Conservation (phyloP, 2,113 vertebrate species). For the Pachypanchax playfairii region DNA sequence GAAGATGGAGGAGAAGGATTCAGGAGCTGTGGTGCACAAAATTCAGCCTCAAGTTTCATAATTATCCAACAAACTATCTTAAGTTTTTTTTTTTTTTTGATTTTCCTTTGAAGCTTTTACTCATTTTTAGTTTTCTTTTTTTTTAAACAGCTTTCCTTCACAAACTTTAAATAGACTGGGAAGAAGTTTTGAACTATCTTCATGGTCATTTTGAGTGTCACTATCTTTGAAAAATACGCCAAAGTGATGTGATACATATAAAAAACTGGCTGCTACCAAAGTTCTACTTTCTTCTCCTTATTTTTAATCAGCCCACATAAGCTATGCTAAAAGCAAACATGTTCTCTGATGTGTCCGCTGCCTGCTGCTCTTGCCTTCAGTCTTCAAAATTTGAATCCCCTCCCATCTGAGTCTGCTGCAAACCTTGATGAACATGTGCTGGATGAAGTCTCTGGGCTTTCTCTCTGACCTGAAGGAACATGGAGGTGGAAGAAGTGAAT, state of each 20-base stretch:
- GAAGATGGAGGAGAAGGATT: slow-evolving; percentile 58
- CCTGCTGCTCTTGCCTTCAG: slow-evolving; percentile 42
- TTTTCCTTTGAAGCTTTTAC: slow-evolving; percentile 63
- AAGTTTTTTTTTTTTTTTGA: slow-evolving; percentile 7
- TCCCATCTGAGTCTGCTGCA: slow-evolving; percentile 51
- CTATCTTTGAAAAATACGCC: slow-evolving; percentile 57
- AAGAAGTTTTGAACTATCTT: slow-evolving; percentile 57
- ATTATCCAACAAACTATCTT: slow-evolving; percentile 61
- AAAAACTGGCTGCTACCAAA: slow-evolving; percentile 48
- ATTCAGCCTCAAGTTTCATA: slow-evolving; percentile 58
- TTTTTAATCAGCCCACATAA: slow-evolving; percentile 62
- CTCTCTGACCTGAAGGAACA: slow-evolving; percentile 24
- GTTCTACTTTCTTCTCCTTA: slow-evolving; percentile 9
- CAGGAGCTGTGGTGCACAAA: slow-evolving; percentile 33
- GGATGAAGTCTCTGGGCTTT: slow-evolving; percentile 29
- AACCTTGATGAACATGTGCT: slow-evolving; percentile 64
- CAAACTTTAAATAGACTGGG: slow-evolving; percentile 44
- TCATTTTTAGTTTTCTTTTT: slow-evolving; percentile 57
- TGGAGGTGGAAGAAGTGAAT: slow-evolving; percentile 33
- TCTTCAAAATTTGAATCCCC: slow-evolving; percentile 65
- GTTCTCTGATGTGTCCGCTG: slow-evolving; percentile 29
- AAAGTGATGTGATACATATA: slow-evolving; percentile 52
- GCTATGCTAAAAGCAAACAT: slow-evolving; percentile 56
- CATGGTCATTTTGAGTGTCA: slow-evolving; percentile 44
- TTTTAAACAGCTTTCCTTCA: slow-evolving; percentile 27